These are phyloP conservation scores for Aratinga solstitialis DNA, from an alignment of 2,797 vertebrate genomes.

Conservation along the genomic window DNA sequence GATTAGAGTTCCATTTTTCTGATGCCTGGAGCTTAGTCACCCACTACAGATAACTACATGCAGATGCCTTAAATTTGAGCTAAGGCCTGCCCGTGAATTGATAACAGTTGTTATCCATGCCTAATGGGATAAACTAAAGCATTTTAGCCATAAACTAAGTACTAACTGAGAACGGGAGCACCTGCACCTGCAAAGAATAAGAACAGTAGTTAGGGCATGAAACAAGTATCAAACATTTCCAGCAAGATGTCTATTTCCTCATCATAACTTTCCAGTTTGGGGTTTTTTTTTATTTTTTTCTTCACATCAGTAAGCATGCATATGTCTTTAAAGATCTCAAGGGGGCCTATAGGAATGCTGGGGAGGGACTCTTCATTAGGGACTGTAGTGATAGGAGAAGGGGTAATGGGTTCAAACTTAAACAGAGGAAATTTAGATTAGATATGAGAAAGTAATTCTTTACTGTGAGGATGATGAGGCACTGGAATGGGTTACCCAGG, in stretches of 20 bases:
- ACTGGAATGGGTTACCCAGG: no score
- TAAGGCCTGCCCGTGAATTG: neutral
- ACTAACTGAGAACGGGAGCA: neutral
- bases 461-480: no score
- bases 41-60: neutral
- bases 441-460: no score
- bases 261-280: accelerated
- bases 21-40: neutral
- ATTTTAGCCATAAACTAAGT: neutral
- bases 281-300: accelerated
- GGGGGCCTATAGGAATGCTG: no score
- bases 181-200: neutral
- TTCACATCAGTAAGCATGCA: neutral
- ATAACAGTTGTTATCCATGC: neutral
- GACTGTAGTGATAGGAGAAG: no score
- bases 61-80: neutral
- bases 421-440: no score
- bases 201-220: neutral
- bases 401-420: no score
- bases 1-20: neutral
- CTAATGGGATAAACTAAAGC: conserved; percentile 13
- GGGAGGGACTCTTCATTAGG: no score
- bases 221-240: neutral
- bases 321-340: neutral
- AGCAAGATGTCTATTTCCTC: neutral